phyloP scores from a whole-genome alignment of 2,113 vertebrate species.

The Phoenicopterus ruber region DNA sequence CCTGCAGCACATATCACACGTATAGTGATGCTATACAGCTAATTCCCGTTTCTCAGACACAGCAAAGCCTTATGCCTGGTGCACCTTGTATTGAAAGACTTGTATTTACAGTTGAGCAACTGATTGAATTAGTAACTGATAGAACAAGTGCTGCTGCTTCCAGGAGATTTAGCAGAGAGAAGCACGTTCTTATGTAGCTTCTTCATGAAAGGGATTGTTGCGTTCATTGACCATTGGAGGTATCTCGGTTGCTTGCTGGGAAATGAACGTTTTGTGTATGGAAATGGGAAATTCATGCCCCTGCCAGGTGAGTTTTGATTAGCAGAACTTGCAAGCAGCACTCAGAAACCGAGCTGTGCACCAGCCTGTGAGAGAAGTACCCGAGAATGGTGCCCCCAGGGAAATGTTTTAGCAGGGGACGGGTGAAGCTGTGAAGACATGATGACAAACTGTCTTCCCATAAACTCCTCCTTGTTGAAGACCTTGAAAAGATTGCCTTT shows the following conservation, averaged over 20 bases:
- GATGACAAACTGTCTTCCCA: not conserved
- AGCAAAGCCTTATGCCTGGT: not conserved
- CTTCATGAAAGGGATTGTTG: not conserved
- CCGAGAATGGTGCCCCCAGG: not conserved
- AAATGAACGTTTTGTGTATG: not conserved
- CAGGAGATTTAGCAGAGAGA: not conserved
- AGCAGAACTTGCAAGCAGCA: not conserved
- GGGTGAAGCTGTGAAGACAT: not conserved
- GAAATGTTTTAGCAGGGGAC: not conserved
- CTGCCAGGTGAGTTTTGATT: not conserved
- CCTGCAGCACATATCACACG: rapidly evolving
- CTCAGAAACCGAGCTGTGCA: not conserved
- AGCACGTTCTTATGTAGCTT: not conserved
- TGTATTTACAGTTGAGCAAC: not conserved
- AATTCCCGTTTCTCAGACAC: not conserved
- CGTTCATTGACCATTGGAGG: not conserved
- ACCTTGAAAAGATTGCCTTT: not conserved
- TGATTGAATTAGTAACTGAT: not conserved
- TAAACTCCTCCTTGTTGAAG: not conserved
- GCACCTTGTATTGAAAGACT: not conserved
- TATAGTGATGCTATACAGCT: not conserved
- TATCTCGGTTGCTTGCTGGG: not conserved
- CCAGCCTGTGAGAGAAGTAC: not conserved
- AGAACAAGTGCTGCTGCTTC: not conserved
- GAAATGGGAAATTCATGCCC: not conserved